Conservation (phyloP, 2,113 vertebrate species). For the Actenoides lindsayi region DNA sequence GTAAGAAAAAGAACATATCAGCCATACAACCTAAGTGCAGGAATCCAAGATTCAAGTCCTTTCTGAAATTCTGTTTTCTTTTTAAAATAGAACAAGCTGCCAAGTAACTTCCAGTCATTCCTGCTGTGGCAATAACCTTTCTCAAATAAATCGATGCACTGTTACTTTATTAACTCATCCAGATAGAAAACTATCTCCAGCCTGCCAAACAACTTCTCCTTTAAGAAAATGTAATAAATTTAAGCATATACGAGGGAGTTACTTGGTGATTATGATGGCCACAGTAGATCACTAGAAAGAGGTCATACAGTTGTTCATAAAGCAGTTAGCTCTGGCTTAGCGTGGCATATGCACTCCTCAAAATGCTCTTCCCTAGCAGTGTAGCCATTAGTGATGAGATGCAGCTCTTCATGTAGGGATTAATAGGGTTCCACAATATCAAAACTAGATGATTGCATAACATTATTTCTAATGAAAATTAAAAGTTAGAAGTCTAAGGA, state of each 20-base stretch:
- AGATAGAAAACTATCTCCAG: constrained; percentile 30
- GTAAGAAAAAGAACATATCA: not conserved
- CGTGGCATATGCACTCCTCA: not conserved
- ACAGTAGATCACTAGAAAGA: not conserved
- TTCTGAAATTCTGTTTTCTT: not conserved
- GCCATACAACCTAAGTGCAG: not conserved
- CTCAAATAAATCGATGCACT: not conserved
- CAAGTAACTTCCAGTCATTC: not conserved
- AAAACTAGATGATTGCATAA: not conserved
- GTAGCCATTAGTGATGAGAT: not conserved
- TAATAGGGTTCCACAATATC: not conserved
- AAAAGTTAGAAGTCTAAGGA: not conserved
- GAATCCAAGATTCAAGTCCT: not conserved
- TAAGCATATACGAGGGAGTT: not conserved
- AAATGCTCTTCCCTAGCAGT: not conserved
- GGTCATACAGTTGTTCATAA: not conserved
- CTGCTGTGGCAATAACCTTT: not conserved
- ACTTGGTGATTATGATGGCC: not conserved
- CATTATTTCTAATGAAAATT: not conserved
- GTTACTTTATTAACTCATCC: constrained; percentile 26
- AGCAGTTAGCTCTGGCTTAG: not conserved
- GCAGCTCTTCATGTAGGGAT: not conserved
- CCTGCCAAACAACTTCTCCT: not conserved
- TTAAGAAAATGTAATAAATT: constrained; percentile 22
- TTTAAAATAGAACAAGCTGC: not conserved